Conservation (phyloP, 2,888 invertebrate genomes). For the Sphinx pinastri region DNA sequence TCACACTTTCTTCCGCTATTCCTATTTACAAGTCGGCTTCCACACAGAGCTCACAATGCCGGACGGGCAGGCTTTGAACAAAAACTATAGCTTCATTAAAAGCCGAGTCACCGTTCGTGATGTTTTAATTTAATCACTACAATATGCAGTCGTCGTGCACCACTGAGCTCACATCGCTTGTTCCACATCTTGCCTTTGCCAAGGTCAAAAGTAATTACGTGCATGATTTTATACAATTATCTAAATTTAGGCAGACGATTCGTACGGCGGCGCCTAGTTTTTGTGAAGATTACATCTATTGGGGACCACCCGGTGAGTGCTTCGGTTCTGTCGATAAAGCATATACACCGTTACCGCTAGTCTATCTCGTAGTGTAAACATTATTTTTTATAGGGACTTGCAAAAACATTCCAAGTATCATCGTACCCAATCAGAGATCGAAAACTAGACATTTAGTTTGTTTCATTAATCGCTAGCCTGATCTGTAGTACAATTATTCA, state of each 20-base stretch:
- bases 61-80: neutral
- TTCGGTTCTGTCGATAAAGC: neutral
- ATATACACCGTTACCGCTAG: neutral
- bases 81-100: neutral
- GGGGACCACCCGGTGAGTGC: neutral
- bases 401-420: neutral
- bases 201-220: constrained; percentile 56
- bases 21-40: constrained; percentile 14
- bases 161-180: constrained; percentile 52
- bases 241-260: constrained; percentile 39
- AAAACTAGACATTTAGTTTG: neutral
- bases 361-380: constrained; percentile 1
- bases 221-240: constrained; percentile 47
- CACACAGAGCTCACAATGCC: neutral
- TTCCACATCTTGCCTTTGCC: constrained; percentile 55
- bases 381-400: neutral
- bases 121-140: constrained; percentile 49
- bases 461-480: neutral
- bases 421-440: neutral
- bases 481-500: no score
- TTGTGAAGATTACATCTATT: constrained; percentile 13
- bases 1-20: constrained; percentile 12
- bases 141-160: constrained; percentile 53
- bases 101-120: constrained; percentile 31
- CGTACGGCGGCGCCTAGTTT: constrained; percentile 25